phyloP scores from a whole-genome alignment of 2,113 vertebrate genomes.

The Istiophorus platypterus region DNA sequence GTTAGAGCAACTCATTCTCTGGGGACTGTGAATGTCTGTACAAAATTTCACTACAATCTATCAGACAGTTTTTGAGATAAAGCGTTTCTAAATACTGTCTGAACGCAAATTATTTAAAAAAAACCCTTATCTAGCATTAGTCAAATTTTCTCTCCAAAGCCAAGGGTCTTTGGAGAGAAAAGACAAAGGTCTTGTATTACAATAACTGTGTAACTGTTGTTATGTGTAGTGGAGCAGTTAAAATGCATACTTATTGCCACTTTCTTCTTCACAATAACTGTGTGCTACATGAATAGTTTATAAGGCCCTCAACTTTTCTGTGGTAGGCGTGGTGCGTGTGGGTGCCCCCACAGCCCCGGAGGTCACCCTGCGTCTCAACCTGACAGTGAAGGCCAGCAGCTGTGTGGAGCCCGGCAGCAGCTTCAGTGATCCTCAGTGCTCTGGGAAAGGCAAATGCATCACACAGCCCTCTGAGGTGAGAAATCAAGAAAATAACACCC shows the following conservation, averaged over 20 bases:
- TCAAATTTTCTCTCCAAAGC: not conserved
- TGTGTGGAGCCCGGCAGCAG: constrained; percentile 86
- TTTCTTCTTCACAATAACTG: no score
- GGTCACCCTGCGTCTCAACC: constrained; percentile 90
- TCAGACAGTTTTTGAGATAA: no score
- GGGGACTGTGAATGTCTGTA: not conserved
- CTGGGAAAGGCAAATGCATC: constrained; percentile 91
- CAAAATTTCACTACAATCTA: not conserved
- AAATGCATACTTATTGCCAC: no score
- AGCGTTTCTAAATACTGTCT: no score
- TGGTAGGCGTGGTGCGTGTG: constrained; percentile 78
- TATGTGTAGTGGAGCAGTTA: no score
- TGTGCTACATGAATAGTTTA: not conserved
- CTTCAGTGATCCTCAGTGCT: constrained; percentile 87
- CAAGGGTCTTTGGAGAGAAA: no score
- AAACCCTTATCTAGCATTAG: not conserved
- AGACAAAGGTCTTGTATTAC: no score
- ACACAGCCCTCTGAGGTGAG: constrained; percentile 91
- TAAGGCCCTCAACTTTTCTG: not conserved
- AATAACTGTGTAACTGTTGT: no score
- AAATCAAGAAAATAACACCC: not conserved
- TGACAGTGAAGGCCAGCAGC: constrained; percentile 92
- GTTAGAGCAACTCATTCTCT: not conserved
- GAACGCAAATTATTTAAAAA: no score
- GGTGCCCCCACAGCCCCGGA: constrained; percentile 85